phyloP scores from a whole-genome alignment of 2,888 invertebrate species.

The Aporophyla lueneburgensis region DNA sequence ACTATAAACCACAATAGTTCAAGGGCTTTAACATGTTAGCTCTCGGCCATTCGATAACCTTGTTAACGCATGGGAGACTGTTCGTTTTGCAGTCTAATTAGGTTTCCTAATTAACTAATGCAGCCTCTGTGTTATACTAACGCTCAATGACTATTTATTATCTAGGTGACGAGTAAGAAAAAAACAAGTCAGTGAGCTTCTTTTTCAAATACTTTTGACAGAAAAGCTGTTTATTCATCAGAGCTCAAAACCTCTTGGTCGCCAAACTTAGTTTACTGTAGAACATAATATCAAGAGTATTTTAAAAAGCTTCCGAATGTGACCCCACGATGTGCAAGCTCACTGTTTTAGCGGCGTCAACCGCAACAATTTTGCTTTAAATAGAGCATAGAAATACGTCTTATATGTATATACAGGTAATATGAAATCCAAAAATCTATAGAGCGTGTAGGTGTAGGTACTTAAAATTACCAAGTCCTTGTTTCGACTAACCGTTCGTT shows the following conservation, averaged over 20 bases:
- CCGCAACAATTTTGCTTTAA: neutral
- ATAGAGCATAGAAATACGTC: neutral
- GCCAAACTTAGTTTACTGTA: constrained; percentile 2
- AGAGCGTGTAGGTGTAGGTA: neutral
- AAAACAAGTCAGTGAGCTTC: too few species aligned
- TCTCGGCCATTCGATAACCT: constrained; percentile 29
- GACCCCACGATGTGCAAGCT: neutral
- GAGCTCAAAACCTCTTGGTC: neutral
- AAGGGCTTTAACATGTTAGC: constrained; percentile 33
- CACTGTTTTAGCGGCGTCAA: neutral
- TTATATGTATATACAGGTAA: too few species aligned
- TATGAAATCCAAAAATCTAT: neutral
- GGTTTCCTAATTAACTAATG: constrained; percentile 16
- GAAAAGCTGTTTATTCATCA: too few species aligned
- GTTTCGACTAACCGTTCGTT: neutral
- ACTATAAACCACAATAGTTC: constrained; percentile 36
- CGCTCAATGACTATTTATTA: neutral
- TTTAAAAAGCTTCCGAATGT: neutral
- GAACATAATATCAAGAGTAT: neutral
- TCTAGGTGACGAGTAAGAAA: neutral
- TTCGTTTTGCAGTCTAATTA: constrained; percentile 34
- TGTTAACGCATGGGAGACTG: constrained; percentile 16
- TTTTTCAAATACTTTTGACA: neutral
- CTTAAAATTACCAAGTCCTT: neutral
- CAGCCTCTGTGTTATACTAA: neutral